Conservation (phyloP, 2,888 invertebrate genomes). For the Tenthredo amoena region DNA sequence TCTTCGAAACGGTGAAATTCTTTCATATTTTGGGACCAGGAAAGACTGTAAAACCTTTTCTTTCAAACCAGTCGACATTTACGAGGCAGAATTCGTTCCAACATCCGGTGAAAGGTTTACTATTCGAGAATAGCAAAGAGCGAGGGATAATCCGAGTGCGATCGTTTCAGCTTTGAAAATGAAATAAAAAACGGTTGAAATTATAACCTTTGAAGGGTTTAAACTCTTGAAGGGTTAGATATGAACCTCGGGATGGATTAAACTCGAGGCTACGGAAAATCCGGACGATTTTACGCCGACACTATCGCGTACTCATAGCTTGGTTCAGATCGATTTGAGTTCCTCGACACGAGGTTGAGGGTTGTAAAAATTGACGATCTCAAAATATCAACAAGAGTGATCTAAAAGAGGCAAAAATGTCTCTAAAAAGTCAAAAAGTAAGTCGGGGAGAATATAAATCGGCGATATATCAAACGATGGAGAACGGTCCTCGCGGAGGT, state of each 20-base stretch:
- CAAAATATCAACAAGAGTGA: not conserved
- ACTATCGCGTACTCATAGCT: not conserved
- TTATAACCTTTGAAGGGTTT: slow-evolving; percentile 25
- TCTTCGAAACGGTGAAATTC: not conserved
- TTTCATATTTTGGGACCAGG: not conserved
- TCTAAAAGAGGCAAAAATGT: not conserved
- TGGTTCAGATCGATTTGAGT: not conserved
- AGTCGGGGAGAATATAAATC: not conserved
- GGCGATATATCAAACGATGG: not conserved
- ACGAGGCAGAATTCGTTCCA: not conserved
- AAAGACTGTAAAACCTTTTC: not conserved
- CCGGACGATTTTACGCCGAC: not conserved
- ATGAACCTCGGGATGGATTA: not conserved
- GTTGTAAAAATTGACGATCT: not conserved
- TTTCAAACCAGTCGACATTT: not conserved
- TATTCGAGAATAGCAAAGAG: not conserved
- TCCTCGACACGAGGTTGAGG: not conserved
- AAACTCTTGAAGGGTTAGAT: not conserved
- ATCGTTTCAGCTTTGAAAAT: not conserved
- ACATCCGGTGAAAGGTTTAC: not conserved
- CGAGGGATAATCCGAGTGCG: not conserved
- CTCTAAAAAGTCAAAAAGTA: not conserved
- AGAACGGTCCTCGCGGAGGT: not conserved
- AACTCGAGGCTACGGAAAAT: not conserved
- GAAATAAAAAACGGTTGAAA: slow-evolving; percentile 6